Base-by-base conservation (phyloP, 1,140 invertebrate species). In the Macrobrachium rosenbergii region DNA sequence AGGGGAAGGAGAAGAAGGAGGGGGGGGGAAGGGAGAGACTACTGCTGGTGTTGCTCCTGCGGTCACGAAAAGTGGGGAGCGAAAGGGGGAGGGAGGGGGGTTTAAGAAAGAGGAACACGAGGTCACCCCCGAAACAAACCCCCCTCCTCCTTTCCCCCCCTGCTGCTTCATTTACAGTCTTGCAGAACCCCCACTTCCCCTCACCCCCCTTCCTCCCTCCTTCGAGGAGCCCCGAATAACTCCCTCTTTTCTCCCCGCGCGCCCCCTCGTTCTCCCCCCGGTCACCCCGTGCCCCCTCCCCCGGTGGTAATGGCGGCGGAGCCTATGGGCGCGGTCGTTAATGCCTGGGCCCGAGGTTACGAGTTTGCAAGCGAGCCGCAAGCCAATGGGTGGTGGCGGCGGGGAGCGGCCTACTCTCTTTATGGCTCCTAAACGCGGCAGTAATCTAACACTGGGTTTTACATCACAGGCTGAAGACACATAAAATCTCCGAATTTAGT, bases 401-500 rank as follows among this genome's bases (percentile, higher is more conserved):
- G 73, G 80, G 86, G 86, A 79, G 86, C 86, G 86, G 86, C 80
- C 86, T 88, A 88, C 86, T 72, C 72, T 82, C 86, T 88, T 88
- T 88, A 88, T 83, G 69, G 81, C 86, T 76, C 63, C 73, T 88
- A 88, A 88, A 88, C 86, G 86, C 78, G 80, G 81, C 80, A 82
- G 86, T 88, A 88, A 88, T 88, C 73, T 88, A 83, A 82, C 73
- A 59, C 58, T 72, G 76, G 80, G 86, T 83, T 88, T 88, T 88
- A 88, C 86, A 82, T 88, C 86, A 88, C 86, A 88, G 86, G 86
- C 86, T 67, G 80, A 88, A 88, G 86, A 83, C 86, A 88, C 86
- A 88, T 88, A 88, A 88, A 88, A 88, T 88, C 86, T 83, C 86
- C 80, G 86, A 88, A 82, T 88, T 88, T 88, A 82, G 80, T 83